Conservation (phyloP, 2,113 vertebrate species). For the Amblyornis subalaris region DNA sequence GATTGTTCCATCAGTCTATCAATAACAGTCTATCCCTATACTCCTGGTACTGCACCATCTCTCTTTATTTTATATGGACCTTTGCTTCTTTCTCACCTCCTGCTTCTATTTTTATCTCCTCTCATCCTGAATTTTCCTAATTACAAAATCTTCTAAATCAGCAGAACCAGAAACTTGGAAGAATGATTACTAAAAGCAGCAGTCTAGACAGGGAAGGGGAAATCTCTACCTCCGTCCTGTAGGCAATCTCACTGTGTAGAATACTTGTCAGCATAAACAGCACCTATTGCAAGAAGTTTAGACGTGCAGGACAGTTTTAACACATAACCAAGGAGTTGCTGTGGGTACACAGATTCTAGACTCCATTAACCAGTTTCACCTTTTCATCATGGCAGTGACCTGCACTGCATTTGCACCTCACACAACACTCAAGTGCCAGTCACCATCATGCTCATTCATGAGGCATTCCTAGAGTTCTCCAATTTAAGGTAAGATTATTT, state of each 20-base stretch:
- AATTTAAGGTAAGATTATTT: background rate
- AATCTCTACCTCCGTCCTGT: background rate
- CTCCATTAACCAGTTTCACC: background rate
- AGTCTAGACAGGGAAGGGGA: background rate
- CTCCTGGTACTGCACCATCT: background rate
- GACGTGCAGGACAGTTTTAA: background rate
- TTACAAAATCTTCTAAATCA: background rate
- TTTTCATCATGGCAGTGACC: background rate
- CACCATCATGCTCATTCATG: background rate
- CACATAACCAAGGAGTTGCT: background rate
- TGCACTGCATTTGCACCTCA: background rate
- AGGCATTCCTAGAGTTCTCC: background rate
- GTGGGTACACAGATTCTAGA: background rate
- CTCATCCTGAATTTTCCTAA: background rate
- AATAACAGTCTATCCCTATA: background rate
- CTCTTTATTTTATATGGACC: accelerated
- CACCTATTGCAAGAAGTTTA: background rate
- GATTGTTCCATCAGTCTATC: background rate
- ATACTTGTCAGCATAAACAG: background rate
- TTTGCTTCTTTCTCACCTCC: background rate
- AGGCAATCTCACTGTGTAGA: background rate
- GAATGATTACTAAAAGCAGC: background rate
- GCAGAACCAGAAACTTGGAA: background rate
- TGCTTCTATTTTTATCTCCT: background rate
- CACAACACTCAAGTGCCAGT: background rate